Conservation (phyloP, 37 sponge, comb jelly and placozoan species). For the Trichoplax adhaerens region DNA sequence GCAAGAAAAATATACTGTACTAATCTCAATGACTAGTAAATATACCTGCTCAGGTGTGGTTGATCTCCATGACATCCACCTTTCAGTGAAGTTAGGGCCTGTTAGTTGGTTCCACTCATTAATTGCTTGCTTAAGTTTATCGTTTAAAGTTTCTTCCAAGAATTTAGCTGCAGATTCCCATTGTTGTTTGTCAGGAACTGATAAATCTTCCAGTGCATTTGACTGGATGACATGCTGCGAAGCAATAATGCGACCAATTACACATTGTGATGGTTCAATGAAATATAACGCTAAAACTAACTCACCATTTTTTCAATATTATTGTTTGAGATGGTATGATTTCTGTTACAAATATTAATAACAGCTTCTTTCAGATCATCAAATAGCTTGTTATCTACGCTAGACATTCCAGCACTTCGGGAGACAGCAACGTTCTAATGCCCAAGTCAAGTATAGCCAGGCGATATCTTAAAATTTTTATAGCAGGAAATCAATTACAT, state of each 20-base stretch:
- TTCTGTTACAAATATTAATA: constrained; percentile 2
- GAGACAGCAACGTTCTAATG: no score
- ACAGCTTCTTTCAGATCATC: constrained; percentile 55
- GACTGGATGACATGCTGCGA: constrained; percentile 73
- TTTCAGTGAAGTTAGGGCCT: constrained; percentile 48
- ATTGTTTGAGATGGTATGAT: not conserved
- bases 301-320: constrained; percentile 67
- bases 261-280: no score
- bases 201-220: constrained; percentile 79
- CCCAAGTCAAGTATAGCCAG: no score
- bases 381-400: no score
- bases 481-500: no score
- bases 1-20: no score
- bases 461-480: no score
- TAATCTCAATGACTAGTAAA: no score
- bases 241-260: constrained; percentile 1
- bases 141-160: constrained; percentile 47
- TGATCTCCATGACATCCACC: constrained; percentile 57
- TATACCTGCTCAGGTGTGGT: constrained; percentile 18
- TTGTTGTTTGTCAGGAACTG: constrained; percentile 51
- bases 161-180: constrained; percentile 60
- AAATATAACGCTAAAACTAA: not conserved
- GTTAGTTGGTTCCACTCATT: constrained; percentile 18
- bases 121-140: constrained; percentile 25
- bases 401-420: no score